phyloP scores from a whole-genome alignment of 2,797 vertebrate genomes.

The Tokudaia tokunoshimensis region DNA sequence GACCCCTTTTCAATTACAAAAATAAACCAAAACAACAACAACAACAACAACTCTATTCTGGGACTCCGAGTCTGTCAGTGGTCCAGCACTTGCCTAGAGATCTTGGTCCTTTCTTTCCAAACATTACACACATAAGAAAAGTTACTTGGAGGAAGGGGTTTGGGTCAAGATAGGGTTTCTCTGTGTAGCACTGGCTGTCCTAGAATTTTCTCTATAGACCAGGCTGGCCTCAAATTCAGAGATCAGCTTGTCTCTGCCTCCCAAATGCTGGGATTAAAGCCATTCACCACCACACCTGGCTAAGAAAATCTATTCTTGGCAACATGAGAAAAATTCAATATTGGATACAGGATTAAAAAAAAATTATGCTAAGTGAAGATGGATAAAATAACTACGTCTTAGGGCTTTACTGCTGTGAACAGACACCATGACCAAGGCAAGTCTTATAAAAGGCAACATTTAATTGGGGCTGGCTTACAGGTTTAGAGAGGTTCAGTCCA shows the following conservation, averaged over 20 bases:
- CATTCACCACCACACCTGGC: not conserved
- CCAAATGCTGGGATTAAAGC: not conserved
- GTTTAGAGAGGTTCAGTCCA: too few relatives aligned
- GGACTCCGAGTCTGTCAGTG: not conserved
- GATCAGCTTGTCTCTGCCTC: not conserved
- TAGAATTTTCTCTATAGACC: not conserved
- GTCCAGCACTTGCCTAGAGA: not conserved
- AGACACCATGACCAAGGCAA: too few relatives aligned
- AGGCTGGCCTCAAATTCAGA: not conserved
- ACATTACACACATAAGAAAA: not conserved
- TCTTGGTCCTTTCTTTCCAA: not conserved
- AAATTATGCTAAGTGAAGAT: not conserved
- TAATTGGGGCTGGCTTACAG: too few relatives aligned
- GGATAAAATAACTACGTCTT: not conserved
- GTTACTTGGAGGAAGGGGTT: not conserved
- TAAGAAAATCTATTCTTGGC: not conserved
- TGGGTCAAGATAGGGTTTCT: not conserved
- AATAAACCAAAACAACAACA: not conserved
- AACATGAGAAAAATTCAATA: constrained; percentile 7
- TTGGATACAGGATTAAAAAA: not conserved
- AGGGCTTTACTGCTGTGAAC: too few relatives aligned
- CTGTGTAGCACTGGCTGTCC: not conserved
- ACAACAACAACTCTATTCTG: not conserved
- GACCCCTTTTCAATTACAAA: not conserved
- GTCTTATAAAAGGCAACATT: too few relatives aligned